Base-by-base conservation (phyloP, 2,888 invertebrate genomes). In the Drosophila subsilvestris region DNA sequence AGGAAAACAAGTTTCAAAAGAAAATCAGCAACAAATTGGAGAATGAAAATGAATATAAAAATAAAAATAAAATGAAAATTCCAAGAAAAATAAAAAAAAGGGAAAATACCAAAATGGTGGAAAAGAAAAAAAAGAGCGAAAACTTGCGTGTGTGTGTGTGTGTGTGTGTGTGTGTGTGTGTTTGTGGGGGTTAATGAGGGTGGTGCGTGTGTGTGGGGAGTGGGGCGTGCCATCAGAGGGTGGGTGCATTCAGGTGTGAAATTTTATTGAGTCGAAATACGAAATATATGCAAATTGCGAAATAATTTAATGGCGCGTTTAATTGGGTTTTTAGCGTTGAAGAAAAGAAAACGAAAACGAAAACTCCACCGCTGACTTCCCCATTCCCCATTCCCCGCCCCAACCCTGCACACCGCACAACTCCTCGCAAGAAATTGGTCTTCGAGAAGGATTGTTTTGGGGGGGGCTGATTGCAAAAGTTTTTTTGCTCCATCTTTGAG, bases 241-340 rank as follows among this genome's bases (percentile, higher is more conserved):
- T 37, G 60, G 62, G 70, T 42, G 68, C 84, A 69, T 71, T 80
- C 85, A 85, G 86, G 85, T 85, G 85, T 86, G 79, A 84, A 85
- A 85, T 86, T 85, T 85, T 85, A 85, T 85, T 85, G 86, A 82
- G 79, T 82, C 75, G 86, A 86, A 84, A 86, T 86, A 86, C 84
- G 86, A 86, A 84, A 86, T 84, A 82, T 86, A 85, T 85, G 86
- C 85, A 85, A 86, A 85, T 85, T 85, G 86, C 82, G 77, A 85
- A 85, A 85, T 85, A 86, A 85, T 85, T 85, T 86, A 85, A 85
- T 85, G 85, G 82, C 82, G 86, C 85, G 85, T 85, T 86, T 85
- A 85, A 85, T 85, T 85, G 86, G 86, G 84, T 86, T 85, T 84
- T 86, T 86, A 85, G 86, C 86, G 76, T 72, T 50, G n/a, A 58